Evolutionary conservation across 2,888 invertebrate species (phyloP), one percentile per base, ranked within the genome.

Genomic region (Papilio gigon): DNA sequence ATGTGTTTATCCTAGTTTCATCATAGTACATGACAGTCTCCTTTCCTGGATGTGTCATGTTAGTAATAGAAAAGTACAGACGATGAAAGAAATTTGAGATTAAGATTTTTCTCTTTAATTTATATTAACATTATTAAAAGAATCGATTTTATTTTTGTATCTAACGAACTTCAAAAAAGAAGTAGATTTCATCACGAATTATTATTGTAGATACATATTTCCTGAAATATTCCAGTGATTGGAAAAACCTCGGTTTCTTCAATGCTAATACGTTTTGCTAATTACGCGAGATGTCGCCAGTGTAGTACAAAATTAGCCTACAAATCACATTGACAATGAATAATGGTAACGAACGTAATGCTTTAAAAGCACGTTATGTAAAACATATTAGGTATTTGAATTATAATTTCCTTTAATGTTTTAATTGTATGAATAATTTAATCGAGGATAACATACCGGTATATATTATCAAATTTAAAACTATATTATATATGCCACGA

Each of bases 321-420:
- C 50, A 50, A 37, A 37, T 47, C 47, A 47, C 12, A 2, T 11
- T 2, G 17, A 25, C 50, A 25, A 56, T 56, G 53, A 56, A 53
- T 53, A 53, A 53, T 53, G 14, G 27, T 56, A 53, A 53, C 53
- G 47, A 44, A 62, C 44, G 47, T 20, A 62, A 22, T 42, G 11
- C 33, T 59, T 61, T 33, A 17, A 50, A 63, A 12, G 35, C 63
- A 33, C 22, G 30, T 20, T 50, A 63, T 22, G 20, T 17, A 12
- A 47, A 63, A 35, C 22, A 47, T 22, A 50, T 50, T 63, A 22
- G 22, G 14, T 20, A 63, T 33, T 47, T 44, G 50, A 47, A 63
- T 47, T 50, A 63, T 62, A 62, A 62, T 33, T 63, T 63, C 22
- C 33, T 14, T 47, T 35, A 35, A 47, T 47, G 8, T 33, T 50